A percentile compares a stretch with the other conserved stretches of the same genome.
Evolutionary conservation across 37 sponge, comb jelly and placozoan genomes (phyloP).

Genomic region (Ianthella basta): DNA sequence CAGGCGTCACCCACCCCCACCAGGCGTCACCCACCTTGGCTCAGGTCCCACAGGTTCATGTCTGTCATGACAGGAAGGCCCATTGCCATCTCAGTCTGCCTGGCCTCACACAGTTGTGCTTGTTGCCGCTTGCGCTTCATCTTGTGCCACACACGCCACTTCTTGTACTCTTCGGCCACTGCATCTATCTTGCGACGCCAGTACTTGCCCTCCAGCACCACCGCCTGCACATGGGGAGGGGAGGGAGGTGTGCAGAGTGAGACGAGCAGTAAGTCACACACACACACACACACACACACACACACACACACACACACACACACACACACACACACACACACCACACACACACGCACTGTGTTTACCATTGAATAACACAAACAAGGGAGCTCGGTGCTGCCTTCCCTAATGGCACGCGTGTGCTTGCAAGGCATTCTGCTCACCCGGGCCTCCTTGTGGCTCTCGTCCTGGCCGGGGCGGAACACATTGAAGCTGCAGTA

Average conservation of each 20-base stretch:
- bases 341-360: too few relatives aligned
- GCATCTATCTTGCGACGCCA: constrained; percentile 75
- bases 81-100: too few relatives aligned
- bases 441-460: constrained; percentile 9
- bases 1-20: too few relatives aligned
- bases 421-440: too few relatives aligned
- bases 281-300: neutral
- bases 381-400: neutral
- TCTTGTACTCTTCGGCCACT: constrained; percentile 85
- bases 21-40: too few relatives aligned
- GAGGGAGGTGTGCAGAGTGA: neutral
- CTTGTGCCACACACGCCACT: constrained; percentile 68
- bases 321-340: constrained; percentile 5
- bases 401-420: too few relatives aligned
- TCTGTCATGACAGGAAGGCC: too few relatives aligned
- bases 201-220: constrained; percentile 92
- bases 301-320: constrained; percentile 1
- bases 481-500: constrained; percentile 17
- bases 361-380: neutral
- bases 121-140: too few relatives aligned
- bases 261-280: neutral
- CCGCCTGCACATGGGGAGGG: constrained; percentile 35
- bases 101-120: too few relatives aligned
- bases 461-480: constrained; percentile 4
- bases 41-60: too few relatives aligned